Base-by-base conservation (phyloP, 2,797 vertebrate species). In the Alcedo atthis region DNA sequence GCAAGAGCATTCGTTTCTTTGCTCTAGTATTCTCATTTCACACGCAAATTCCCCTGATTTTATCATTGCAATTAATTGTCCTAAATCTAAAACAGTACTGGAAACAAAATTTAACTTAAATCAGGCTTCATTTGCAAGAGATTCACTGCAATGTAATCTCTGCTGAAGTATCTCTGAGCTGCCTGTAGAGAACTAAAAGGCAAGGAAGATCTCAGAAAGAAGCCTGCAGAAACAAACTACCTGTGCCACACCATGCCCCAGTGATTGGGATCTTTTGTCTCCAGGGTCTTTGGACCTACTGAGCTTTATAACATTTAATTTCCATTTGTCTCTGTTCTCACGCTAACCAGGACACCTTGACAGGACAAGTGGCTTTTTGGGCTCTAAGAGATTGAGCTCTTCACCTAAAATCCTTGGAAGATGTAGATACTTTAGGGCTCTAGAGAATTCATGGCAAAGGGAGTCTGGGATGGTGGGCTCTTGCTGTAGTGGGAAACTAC, bases 141-240 rank as follows among this genome's bases (percentile, higher is more conserved):
- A 81, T 75, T 74, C 86, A 54, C 46, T 58, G 58, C 61, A 89
- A 40, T 33, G 40, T 67, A 90, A 64, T 89, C 71, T 92, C 61
- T 71, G 49, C 62, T 82, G 66, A 92, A 87, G 83, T 63, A 46
- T 81, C 92, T 81, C 87, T 51, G 83, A 87, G 59, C 37, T 81
- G 73, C 45, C 37, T 55, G n/a, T 61, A 68, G 37, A 64, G 75
- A 90, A 49, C 61, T 61, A 25, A 85, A 81, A 91, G 59, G 40
- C 42, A 76, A 81, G 54, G 59, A 57, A 8, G 15, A 59, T 69
- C 63, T 85, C 74, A 62, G 79, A 54, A 83, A 45, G 25, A 48
- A 35, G 15, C 6, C 20, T 46, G 35, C 25, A 28, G 62, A 53
- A 87, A 45, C 30, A 54, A 30, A 16, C 28, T 37, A 15, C n/a